Evolutionary conservation across 1,140 invertebrate genomes (phyloP), one percentile per base, ranked within the genome.

Genomic region (Oncopeltus fasciatus): DNA sequence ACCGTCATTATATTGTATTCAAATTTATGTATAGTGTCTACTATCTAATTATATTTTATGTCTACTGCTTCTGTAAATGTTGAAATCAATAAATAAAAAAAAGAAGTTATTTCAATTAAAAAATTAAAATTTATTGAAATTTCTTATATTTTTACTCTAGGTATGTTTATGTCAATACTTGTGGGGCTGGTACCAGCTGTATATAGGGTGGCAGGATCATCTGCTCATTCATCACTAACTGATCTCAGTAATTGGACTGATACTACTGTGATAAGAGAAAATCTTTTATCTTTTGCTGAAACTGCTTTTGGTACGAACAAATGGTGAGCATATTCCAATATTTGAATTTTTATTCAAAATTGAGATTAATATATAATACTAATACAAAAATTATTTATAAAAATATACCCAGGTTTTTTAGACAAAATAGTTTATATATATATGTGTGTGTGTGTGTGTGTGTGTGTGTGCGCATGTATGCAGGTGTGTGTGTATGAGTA

Each of bases 161-260:
- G 72, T 57, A 65, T 74, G 57, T 46, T 69, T 3, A 64, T 70
- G 49, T 67, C 71, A 18, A 53, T 71, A n/a, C 56, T 73, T 27
- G 60, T 73, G 9, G 64, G 71, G 0, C 29, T 71, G 16, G 62
- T 73, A 8, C 72, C 72, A 21, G 69, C 68, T 24, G 21, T 71
- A 0, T 71, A 67, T 56, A 66, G 72, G 16, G 58, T 71, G 3
- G 59, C 59, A 28, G 47, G 33, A 46, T 29, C 63, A 60, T 24
- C 38, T 21, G 49, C 16, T 21, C 49, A 53, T 24, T 16, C 20
- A 53, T 53, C 49, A 2, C 26, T 53, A 21, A 4, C 18, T 4
- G 24, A 16, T 2, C 20, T 24, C 14, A 24, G 2, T 16, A 53
- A 53, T 26, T 53, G 21, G 49, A 53, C 49, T 18, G 49, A 18